A percentile compares a stretch with the other conserved stretches of the same genome.
Conservation (phyloP, 2,888 invertebrate species). For the Netelia melanura region DNA sequence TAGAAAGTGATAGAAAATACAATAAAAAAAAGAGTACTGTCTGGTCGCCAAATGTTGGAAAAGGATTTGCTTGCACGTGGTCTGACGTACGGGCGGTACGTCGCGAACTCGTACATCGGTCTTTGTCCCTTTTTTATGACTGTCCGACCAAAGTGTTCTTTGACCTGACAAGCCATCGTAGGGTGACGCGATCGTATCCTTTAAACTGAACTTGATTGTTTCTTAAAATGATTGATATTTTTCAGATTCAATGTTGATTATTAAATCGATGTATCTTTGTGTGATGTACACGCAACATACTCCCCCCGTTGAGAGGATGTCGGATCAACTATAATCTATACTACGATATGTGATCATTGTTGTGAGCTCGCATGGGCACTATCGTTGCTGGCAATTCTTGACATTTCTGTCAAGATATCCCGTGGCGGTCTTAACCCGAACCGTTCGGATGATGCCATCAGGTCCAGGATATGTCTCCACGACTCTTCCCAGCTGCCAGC, state of each 20-base stretch:
- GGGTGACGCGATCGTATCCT: no score
- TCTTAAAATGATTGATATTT: no score
- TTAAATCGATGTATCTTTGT: neutral
- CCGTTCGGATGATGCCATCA: slow-evolving; percentile 41
- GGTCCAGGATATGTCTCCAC: slow-evolving; percentile 37
- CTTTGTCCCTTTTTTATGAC: no score
- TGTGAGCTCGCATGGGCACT: neutral
- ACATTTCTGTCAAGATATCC: slow-evolving; percentile 33
- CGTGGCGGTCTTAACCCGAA: slow-evolving; percentile 25
- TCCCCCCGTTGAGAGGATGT: slow-evolving; percentile 60
- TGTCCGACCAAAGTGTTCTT: no score
- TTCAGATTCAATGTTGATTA: no score
- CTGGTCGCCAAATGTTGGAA: no score
- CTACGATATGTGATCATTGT: neutral
- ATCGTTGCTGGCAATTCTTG: slow-evolving; percentile 8
- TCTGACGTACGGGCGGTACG: no score
- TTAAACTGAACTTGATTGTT: no score
- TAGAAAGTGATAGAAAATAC: no score
- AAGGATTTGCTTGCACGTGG: no score
- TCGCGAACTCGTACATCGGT: no score
- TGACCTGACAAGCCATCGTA: no score
- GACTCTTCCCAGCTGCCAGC: slow-evolving; percentile 52
- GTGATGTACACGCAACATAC: slow-evolving; percentile 52
- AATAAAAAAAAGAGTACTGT: neutral
- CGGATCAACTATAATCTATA: slow-evolving; percentile 10